These are phyloP conservation scores for Drosophila saltans DNA, from an alignment of 1,140 invertebrate species.

Conservation along the genomic window DNA sequence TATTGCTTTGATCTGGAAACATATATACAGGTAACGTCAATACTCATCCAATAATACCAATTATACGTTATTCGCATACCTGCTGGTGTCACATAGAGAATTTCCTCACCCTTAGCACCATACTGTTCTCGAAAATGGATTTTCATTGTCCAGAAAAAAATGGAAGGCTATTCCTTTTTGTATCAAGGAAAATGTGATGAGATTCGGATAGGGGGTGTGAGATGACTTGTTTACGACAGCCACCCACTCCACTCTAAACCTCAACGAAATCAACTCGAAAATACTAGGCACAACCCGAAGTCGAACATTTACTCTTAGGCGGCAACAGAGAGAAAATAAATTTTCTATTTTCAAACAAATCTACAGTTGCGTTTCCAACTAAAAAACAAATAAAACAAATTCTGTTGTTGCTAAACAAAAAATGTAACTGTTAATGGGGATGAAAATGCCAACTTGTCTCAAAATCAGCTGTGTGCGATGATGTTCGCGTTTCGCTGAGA, in stretches of 20 bases:
- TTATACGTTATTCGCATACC: constrained; percentile 51
- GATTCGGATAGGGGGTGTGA: background rate
- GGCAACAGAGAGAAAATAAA: background rate
- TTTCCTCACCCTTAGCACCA: constrained; percentile 81
- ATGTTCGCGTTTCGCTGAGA: constrained; percentile 21
- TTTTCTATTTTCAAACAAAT: background rate
- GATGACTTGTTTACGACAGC: constrained; percentile 1
- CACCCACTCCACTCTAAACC: background rate
- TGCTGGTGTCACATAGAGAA: constrained; percentile 82
- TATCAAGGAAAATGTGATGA: constrained; percentile 11
- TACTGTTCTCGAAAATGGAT: constrained; percentile 83
- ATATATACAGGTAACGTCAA: background rate
- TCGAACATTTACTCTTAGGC: background rate
- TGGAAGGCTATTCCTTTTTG: no score
- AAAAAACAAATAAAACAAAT: constrained; percentile 13
- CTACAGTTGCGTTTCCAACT: background rate
- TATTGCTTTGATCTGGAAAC: constrained; percentile 73
- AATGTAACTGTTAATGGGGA: background rate
- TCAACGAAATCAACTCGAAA: background rate
- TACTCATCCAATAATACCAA: constrained; percentile 13
- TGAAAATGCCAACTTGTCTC: constrained; percentile 8
- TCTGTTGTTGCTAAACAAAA: constrained; percentile 18
- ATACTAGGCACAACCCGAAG: background rate
- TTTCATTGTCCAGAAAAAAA: constrained; percentile 61
- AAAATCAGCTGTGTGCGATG: constrained; percentile 26